Percentiles rank a stretch among this genome's conserved stretches.
These are phyloP conservation scores for Lordiphosa fenestrarum DNA, from an alignment of 2,888 invertebrate species.

Conservation along the genomic window DNA sequence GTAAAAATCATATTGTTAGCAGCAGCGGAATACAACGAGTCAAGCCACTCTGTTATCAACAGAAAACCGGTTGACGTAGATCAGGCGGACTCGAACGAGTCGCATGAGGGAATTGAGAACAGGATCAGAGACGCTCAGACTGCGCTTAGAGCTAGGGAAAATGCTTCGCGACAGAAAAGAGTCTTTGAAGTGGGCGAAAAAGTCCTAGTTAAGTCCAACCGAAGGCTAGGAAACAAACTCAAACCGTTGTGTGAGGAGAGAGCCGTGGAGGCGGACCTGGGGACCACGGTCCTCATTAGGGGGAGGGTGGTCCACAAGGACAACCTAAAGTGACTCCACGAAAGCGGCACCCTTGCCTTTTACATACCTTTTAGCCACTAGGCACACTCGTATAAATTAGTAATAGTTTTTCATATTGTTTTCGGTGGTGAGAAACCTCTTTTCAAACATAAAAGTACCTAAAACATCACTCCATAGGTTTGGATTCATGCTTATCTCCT, in stretches of 20 bases:
- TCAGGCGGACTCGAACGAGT: constrained; percentile 9
- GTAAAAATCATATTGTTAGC: neutral
- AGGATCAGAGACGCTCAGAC: no score
- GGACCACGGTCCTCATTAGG: constrained; percentile 13
- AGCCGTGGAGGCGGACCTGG: constrained; percentile 21
- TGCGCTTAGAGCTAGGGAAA: no score
- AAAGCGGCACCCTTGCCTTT: constrained; percentile 2
- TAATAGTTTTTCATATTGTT: constrained; percentile 3
- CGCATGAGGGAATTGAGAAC: constrained; percentile 1
- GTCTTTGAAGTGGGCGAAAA: constrained; percentile 13
- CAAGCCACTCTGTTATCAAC: constrained; percentile 17
- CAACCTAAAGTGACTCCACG: constrained; percentile 10
- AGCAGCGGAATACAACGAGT: constrained; percentile 18
- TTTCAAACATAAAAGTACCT: constrained; percentile 2
- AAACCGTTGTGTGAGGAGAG: constrained; percentile 15
- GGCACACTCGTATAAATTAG: neutral
- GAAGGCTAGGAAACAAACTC: constrained; percentile 20
- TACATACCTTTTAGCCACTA: constrained; percentile 6
- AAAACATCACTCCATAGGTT: constrained; percentile 14
- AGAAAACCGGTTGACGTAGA: constrained; percentile 11
- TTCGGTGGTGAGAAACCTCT: constrained; percentile 5
- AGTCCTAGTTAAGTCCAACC: constrained; percentile 16
- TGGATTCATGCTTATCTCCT: constrained; percentile 6
- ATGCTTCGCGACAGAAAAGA: no score
- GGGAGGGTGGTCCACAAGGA: constrained; percentile 23